Evolutionary conservation across 2,797 vertebrate genomes (phyloP), one percentile per base, ranked within the genome.

Genomic region (Parauchenoglanis punctatus): DNA sequence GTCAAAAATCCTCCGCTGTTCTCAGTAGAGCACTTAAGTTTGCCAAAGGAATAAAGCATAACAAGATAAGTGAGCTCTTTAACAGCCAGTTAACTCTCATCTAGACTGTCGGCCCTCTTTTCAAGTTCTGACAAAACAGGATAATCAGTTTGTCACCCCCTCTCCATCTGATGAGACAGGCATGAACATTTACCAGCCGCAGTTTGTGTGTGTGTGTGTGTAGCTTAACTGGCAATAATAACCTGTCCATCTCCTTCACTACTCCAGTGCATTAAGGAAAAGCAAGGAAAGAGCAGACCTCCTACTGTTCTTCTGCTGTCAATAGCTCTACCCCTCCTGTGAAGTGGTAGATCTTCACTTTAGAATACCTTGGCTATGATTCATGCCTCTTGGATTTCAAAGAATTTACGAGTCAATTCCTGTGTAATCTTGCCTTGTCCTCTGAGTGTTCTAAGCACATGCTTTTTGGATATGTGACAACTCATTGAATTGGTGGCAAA

Each of bases 31-130:
- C 85, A 86, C 88, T 87, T 86, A 1, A 85, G 88, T 87, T 90
- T 82, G 81, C 83, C 85, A 73, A 67, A 88, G 81, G 78, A 83
- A 86, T 88, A 82, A 80, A 88, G 84, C 59, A 88, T 86, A 85
- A 87, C 76, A 86, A 88, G 90, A 87, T 88, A 90, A 91, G 89
- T 82, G 86, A 88, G 78, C 77, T 76, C 83, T 88, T 87, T 4
- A 59, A 90, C 86, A 88, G 73, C 81, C 89, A 87, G 77, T 89
- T 89, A 88, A 88, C 72, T 89, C 86, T 87, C 88, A 84, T 85
- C 85, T 89, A 67, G 58, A 78, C 59, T 63, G 61, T 77, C 73
- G 61, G 85, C 59, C 78, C 63, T 59, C 87, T 91, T 89, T 89
- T 83, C 81, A 88, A 86, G 89, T 85, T 78, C 86, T 85, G 85